phyloP scores from a whole-genome alignment of 1,140 invertebrate genomes.

The Tribolium castaneum region DNA sequence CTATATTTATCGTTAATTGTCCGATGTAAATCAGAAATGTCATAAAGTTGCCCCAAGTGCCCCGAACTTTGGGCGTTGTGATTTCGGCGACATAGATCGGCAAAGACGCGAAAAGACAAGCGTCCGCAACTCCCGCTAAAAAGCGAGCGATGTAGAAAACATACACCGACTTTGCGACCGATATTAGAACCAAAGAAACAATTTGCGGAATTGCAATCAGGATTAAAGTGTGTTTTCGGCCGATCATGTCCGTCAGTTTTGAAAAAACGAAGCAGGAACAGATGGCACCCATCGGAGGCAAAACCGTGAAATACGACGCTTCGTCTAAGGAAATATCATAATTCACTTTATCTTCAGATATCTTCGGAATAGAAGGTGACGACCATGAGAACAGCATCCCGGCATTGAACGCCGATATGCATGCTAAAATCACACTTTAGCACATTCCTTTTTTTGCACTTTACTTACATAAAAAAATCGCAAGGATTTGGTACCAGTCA shows the following conservation, averaged over 20 bases:
- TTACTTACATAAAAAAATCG: slow-evolving; percentile 45
- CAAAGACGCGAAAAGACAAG: slow-evolving; percentile 51
- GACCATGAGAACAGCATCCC: slow-evolving; percentile 47
- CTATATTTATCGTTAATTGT: slow-evolving; percentile 65
- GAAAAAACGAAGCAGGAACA: slow-evolving; percentile 40
- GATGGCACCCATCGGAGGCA: slow-evolving; percentile 45
- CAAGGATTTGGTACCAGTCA: slow-evolving; percentile 35
- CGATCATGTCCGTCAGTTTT: slow-evolving; percentile 46
- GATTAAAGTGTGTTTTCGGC: slow-evolving; percentile 50
- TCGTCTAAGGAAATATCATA: slow-evolving; percentile 49
- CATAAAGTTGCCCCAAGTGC: slow-evolving; percentile 64
- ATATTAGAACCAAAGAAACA: slow-evolving; percentile 43
- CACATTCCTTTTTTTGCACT: neutral
- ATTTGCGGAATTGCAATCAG: slow-evolving; percentile 48
- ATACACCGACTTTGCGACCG: slow-evolving; percentile 45
- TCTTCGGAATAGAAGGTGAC: slow-evolving; percentile 49
- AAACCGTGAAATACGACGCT: slow-evolving; percentile 47
- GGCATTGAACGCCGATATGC: slow-evolving; percentile 30
- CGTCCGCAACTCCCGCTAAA: slow-evolving; percentile 55
- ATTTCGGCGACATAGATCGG: slow-evolving; percentile 53
- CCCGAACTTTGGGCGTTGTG: slow-evolving; percentile 50
- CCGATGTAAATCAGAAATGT: slow-evolving; percentile 65
- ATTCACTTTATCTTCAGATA: slow-evolving; percentile 47
- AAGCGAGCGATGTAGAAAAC: slow-evolving; percentile 52
- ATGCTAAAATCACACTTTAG: slow-evolving; percentile 31